Base-by-base conservation (phyloP, 2,888 invertebrate species). In the Steromphala cineraria region DNA sequence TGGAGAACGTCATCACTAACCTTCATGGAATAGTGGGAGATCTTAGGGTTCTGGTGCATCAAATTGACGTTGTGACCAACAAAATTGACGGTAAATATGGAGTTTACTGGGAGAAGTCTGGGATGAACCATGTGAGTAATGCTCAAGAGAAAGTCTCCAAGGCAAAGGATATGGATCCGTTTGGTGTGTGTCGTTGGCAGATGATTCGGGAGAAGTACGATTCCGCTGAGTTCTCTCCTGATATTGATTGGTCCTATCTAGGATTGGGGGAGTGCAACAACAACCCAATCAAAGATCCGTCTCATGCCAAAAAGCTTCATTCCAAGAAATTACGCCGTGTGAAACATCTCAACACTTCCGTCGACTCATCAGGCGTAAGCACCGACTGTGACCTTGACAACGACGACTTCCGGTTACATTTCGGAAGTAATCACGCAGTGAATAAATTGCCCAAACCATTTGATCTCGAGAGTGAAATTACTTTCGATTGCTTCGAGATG, bases 211-310 rank as follows among this genome's bases (percentile, higher is more conserved):
- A 78, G 56, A 81, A 74, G n/a, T 55, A 76, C 76, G 79, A 76
- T n/a, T 53, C 28, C 10, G 15, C 67, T 0, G 77, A 79, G 17
- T 77, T 71, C 46, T 82, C 84, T 0, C 83, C 84, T 0, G 83
- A 83, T 78, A 80, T 84, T 7, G 84, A 84, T 77, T 84, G 84
- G 84, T 82, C 84, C 17, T 84, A 83, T 52, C 79, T 84, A 15
- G 80, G 78, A 13, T 75, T 84, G 17, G 76, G 81, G 0, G 80
- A 79, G 7, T 74, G 62, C 19, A 52, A 62, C n/a, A 76, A 53
- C 17, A 76, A 76, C n/a, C 31, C 53, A 8, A 17, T 17, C 53
- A 40, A 74, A 40, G 55, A 76, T 17, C n/a, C 40, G 10, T 3
- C 36, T 40, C 10, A 4, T 28, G 67, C 36, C 40, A 62, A 53